A percentile compares a stretch with the other conserved stretches of the same genome.
Conservation (phyloP, 92 coral and sea anemone genomes). For the Epizoanthus rinbou region DNA sequence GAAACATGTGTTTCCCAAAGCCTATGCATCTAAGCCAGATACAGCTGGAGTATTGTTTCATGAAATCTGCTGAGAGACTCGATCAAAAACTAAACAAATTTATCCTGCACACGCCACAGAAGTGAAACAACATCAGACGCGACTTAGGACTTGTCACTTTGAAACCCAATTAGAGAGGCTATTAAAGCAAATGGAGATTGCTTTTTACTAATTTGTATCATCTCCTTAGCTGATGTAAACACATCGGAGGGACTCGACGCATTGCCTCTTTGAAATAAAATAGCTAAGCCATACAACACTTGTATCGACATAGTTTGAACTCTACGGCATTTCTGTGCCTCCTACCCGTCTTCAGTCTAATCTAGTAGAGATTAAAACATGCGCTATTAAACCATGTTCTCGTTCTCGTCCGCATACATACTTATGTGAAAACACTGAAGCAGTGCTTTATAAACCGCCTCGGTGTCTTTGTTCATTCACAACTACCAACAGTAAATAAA, state of each 20-base stretch:
- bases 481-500: not conserved
- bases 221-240: not conserved
- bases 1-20: too few species aligned
- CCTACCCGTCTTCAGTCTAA: not conserved
- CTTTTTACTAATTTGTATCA: not conserved
- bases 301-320: slow-evolving; percentile 1
- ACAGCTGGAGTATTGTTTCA: too few species aligned
- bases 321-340: not conserved
- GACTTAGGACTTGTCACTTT: not conserved
- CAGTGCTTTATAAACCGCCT: not conserved
- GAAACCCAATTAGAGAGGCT: slow-evolving; percentile 40
- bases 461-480: slow-evolving; percentile 13
- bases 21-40: too few species aligned
- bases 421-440: not conserved
- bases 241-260: not conserved
- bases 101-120: not conserved
- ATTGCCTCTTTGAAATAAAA: slow-evolving; percentile 43
- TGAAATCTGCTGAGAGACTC: not conserved
- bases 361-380: slow-evolving; percentile 1
- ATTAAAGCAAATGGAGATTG: not conserved
- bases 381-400: slow-evolving; percentile 4
- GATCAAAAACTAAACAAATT: not conserved
- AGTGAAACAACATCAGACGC: slow-evolving; percentile 8
- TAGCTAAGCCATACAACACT: slow-evolving; percentile 19
- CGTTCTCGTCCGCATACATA: not conserved